Evolutionary conservation across 2,797 vertebrate species (phyloP).

Genomic region (Philypnodon macrostomus): DNA sequence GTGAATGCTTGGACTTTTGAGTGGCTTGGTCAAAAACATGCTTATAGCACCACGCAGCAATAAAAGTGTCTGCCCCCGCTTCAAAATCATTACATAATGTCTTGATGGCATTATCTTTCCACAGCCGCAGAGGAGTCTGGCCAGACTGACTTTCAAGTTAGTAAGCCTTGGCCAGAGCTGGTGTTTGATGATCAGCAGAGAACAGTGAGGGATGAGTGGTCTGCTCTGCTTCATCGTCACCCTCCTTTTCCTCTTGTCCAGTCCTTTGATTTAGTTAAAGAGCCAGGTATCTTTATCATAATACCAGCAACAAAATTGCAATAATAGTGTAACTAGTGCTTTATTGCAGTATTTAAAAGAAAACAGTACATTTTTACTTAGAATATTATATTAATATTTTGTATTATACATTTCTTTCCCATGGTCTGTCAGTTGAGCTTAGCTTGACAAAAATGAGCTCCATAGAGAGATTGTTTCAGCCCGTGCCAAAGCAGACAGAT

Average conservation of each 20-base stretch:
- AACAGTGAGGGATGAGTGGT: slow-evolving; percentile 50
- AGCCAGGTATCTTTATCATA: slow-evolving; percentile 57
- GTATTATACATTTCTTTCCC: slow-evolving; percentile 20
- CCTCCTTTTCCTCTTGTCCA: slow-evolving; percentile 47
- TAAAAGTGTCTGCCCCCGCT: slow-evolving; percentile 15
- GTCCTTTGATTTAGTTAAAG: slow-evolving; percentile 37
- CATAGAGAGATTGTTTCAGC: slow-evolving; percentile 39
- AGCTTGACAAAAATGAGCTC: slow-evolving; percentile 36
- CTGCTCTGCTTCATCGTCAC: slow-evolving; percentile 28
- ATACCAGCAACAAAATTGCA: neutral
- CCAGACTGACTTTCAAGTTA: slow-evolving; percentile 29
- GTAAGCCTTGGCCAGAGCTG: slow-evolving; percentile 29
- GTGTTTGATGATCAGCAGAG: slow-evolving; percentile 23
- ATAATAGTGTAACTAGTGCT: neutral
- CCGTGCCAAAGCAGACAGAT: slow-evolving; percentile 42
- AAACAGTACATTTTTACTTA: too few species aligned
- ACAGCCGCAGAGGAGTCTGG: slow-evolving; percentile 51
- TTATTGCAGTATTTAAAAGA: neutral
- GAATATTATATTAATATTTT: slow-evolving; percentile 9
- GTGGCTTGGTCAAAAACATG: slow-evolving; percentile 16
- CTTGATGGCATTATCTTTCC: slow-evolving; percentile 49
- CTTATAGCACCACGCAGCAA: slow-evolving; percentile 37
- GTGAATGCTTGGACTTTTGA: slow-evolving; percentile 36
- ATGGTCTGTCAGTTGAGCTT: slow-evolving; percentile 49
- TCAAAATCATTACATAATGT: slow-evolving; percentile 30